Evolutionary conservation across 2,888 invertebrate species (phyloP).

Genomic region (Altica lythri): DNA sequence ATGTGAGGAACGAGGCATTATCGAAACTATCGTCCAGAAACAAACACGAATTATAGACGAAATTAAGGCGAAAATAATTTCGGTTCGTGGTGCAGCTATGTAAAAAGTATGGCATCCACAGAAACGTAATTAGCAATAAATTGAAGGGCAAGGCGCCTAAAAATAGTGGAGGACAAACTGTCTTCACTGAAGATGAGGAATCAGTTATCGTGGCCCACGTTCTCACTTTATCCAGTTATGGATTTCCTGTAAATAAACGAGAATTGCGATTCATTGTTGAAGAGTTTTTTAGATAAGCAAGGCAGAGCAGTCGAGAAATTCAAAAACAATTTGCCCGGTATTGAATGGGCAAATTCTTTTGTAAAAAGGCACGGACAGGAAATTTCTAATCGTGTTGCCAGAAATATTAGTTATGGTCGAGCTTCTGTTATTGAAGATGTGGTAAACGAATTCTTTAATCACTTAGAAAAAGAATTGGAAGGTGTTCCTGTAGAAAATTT

Average conservation of each 20-base stretch:
- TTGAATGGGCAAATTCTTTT: slow-evolving; percentile 2
- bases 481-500: slow-evolving; percentile 36
- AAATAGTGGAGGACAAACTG: neutral
- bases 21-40: slow-evolving; percentile 11
- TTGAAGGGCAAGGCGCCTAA: neutral
- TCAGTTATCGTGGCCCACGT: neutral
- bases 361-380: slow-evolving; percentile 4
- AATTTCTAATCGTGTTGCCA: slow-evolving; percentile 1
- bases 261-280: neutral
- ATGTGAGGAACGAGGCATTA: too few species aligned
- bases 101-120: slow-evolving; percentile 9
- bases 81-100: slow-evolving; percentile 11
- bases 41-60: slow-evolving; percentile 6
- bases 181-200: neutral
- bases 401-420: slow-evolving; percentile 4
- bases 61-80: slow-evolving; percentile 6
- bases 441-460: slow-evolving; percentile 19
- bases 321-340: slow-evolving; percentile 2
- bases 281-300: neutral
- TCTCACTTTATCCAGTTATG: neutral
- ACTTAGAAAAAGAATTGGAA: slow-evolving; percentile 20
- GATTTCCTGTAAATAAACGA: neutral
- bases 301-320: slow-evolving; percentile 2
- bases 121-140: slow-evolving; percentile 9
- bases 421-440: slow-evolving; percentile 3